Evolutionary conservation across 1,140 invertebrate genomes (phyloP), one percentile per base, ranked within the genome.

Genomic region (Ceratosolen solmsi): DNA sequence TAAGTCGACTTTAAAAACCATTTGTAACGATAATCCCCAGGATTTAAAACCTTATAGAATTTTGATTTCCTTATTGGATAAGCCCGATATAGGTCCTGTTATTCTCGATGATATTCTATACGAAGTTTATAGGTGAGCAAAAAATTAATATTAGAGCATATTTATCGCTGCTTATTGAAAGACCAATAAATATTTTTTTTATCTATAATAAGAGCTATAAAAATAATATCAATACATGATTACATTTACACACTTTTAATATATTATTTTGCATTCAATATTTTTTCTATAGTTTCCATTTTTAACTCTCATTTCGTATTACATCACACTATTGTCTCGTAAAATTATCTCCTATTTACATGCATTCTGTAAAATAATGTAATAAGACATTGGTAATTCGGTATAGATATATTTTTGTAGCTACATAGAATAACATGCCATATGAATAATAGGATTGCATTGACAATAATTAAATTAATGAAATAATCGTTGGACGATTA

Each of bases 41-140:
- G 95, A 96, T 88, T 90, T 97, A 36, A 95, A 95, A 88, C 95
- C 96, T 8, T 98, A 97, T 88, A 93, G 96, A 84, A 94, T 98
- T 73, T 91, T 99, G 79, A 94, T 97, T 11, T 97, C 96, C 54
- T 91, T 99, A 46, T 91, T 98, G 33, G 97, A 99, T 88, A 97
- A 98, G 89, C 95, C 95, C 56, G 97, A 98, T 90, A 96, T 98
- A 78, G 96, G 96, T 17, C 94, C 95, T 68, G 93, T 95, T 15
- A 97, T 98, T 84, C 89, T 98, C 72, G 96, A 98, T 87, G 95
- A 96, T 89, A 95, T 98, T 80, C 92, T 98, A 11, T 94, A 96
- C 82, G 96, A 98, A 89, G 95, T 98, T 73, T 96, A 98, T 89
- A 94, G 96, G 92, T 95, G 87, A 88, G 76, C 84, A 46, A 58